A percentile compares a stretch with the other conserved stretches of the same genome.
Conservation (phyloP, 2,113 vertebrate species). For the Scomber colias region DNA sequence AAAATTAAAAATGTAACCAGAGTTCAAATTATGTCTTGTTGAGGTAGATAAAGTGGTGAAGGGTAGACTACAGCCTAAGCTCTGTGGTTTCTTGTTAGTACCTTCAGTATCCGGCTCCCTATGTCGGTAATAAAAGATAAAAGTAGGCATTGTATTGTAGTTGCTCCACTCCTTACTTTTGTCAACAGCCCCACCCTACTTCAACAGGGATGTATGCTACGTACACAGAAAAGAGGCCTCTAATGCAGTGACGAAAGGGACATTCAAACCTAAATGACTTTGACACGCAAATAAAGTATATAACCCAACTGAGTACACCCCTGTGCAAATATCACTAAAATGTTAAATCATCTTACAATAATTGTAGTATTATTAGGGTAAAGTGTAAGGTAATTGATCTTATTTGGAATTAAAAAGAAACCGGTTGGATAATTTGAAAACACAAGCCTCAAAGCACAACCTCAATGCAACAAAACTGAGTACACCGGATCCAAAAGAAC, state of each 20-base stretch:
- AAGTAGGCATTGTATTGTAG: background rate
- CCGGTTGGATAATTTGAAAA: no score
- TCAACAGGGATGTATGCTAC: conserved; percentile 15
- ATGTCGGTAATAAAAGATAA: conserved; percentile 4
- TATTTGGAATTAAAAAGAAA: no score
- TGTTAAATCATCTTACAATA: no score
- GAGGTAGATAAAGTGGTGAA: background rate
- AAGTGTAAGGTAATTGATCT: no score
- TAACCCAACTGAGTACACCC: no score
- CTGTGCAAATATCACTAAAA: no score
- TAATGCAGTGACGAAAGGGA: conserved; percentile 22
- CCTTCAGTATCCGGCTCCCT: conserved; percentile 9
- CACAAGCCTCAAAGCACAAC: no score
- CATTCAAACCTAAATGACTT: background rate
- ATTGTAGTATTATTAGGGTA: no score
- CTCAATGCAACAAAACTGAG: no score
- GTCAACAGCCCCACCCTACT: conserved; percentile 60
- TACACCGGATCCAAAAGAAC: no score
- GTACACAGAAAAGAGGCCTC: conserved; percentile 6
- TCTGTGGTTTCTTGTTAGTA: background rate
- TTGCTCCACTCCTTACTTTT: conserved; percentile 40
- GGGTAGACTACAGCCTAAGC: background rate
- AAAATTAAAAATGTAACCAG: background rate
- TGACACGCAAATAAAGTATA: background rate
- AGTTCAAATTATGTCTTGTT: background rate